Conservation (phyloP, 2,113 vertebrate genomes). For the Cercopithecus mona region DNA sequence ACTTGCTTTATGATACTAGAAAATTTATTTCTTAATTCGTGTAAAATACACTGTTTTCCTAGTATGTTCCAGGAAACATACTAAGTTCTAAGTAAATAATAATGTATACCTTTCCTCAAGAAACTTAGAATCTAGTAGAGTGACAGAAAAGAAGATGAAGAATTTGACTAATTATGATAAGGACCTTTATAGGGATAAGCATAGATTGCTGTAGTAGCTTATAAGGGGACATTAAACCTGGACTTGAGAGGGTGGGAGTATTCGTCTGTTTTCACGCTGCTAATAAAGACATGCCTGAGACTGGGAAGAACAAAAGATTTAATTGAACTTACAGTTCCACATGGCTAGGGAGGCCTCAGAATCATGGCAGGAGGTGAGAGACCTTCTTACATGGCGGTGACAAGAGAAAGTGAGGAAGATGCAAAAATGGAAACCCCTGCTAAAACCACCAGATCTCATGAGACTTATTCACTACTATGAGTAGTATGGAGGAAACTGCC, state of each 20-base stretch:
- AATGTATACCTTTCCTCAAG: neutral
- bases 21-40: conserved; percentile 1
- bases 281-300: too few relatives aligned
- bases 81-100: neutral
- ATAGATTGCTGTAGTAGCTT: neutral
- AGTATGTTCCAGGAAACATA: neutral
- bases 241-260: neutral
- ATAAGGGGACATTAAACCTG: neutral
- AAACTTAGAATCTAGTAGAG: neutral
- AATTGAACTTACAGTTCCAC: too few relatives aligned
- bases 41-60: neutral
- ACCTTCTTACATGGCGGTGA: too few relatives aligned
- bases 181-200: neutral
- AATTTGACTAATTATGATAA: neutral
- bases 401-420: too few relatives aligned
- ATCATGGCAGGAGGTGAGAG: too few relatives aligned
- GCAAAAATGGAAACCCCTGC: too few relatives aligned
- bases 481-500: too few relatives aligned
- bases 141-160: neutral
- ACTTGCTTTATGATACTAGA: neutral
- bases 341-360: too few relatives aligned
- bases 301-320: too few relatives aligned
- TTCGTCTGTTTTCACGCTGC: too few relatives aligned
- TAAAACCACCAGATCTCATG: too few relatives aligned
- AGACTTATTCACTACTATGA: too few relatives aligned